Evolutionary conservation across 2,888 invertebrate genomes (phyloP).

Genomic region (Eupsilia transversa): DNA sequence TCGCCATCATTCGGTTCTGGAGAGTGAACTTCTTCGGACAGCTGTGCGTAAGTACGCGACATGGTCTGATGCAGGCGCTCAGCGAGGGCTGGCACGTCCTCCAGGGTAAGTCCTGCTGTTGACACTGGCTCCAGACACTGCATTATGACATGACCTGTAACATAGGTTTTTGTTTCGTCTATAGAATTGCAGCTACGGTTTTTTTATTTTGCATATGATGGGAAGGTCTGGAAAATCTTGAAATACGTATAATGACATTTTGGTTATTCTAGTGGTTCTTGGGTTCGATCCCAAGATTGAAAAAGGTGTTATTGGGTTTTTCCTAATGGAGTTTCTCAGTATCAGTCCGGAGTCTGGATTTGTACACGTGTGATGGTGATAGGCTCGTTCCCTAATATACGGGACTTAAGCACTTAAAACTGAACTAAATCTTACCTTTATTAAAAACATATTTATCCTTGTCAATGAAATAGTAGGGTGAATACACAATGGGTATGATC

Average conservation of each 20-base stretch:
- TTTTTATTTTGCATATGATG: background rate
- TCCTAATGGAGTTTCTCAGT: too few relatives aligned
- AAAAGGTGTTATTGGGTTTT: background rate
- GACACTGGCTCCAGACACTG: constrained; percentile 83
- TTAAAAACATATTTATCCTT: constrained; percentile 70
- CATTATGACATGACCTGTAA: constrained; percentile 82
- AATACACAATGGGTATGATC: constrained; percentile 91
- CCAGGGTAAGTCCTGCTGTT: constrained; percentile 78
- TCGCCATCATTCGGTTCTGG: constrained; percentile 7
- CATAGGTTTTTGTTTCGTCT: background rate
- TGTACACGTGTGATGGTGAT: background rate
- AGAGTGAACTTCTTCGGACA: constrained; percentile 76
- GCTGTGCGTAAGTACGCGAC: constrained; percentile 74
- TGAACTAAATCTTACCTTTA: constrained; percentile 70
- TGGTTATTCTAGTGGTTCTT: background rate
- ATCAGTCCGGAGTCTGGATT: too few relatives aligned
- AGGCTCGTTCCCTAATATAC: background rate
- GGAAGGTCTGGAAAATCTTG: background rate
- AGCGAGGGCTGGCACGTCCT: constrained; percentile 81
- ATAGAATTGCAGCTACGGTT: background rate
- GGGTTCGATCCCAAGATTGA: background rate
- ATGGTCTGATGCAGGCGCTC: constrained; percentile 78
- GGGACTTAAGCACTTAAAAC: too few relatives aligned
- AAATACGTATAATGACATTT: background rate
- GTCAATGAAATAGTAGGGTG: constrained; percentile 87